Conservation (phyloP, 2,888 invertebrate genomes). For the Caenorhabditis doughertyi region DNA sequence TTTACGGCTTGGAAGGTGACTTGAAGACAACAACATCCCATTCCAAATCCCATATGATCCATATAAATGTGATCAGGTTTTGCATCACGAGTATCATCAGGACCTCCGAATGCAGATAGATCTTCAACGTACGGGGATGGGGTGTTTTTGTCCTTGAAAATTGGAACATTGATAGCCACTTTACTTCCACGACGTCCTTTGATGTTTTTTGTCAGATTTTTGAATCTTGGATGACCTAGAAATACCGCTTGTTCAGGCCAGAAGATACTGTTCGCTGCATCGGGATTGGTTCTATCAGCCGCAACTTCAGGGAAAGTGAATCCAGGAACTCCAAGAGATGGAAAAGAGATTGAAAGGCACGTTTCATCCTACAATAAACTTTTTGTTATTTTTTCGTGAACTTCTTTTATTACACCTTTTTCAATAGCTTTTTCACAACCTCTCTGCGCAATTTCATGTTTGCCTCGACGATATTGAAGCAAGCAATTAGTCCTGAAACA, state of each 20-base stretch:
- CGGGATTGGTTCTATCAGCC: conserved; percentile 87
- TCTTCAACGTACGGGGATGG: conserved; percentile 87
- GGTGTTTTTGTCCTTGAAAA: conserved; percentile 91
- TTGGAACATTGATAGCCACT: conserved; percentile 96
- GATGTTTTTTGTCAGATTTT: conserved; percentile 94
- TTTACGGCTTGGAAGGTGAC: conserved; percentile 91
- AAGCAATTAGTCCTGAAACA: conserved; percentile 87
- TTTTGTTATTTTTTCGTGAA: not conserved
- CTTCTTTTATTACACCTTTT: conserved; percentile 62
- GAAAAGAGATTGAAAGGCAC: conserved; percentile 93
- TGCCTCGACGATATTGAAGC: conserved; percentile 98
- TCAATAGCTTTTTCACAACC: conserved; percentile 85
- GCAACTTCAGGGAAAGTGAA: conserved; percentile 90
- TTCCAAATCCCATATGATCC: conserved; percentile 99
- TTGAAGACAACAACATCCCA: conserved; percentile 89
- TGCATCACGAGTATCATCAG: conserved; percentile 86
- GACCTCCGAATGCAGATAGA: conserved; percentile 81
- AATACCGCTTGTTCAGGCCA: conserved; percentile 96
- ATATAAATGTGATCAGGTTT: conserved; percentile 95
- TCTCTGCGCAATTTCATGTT: conserved; percentile 92
- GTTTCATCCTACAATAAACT: conserved; percentile 87
- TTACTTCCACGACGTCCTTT: conserved; percentile 93
- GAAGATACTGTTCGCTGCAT: conserved; percentile 90
- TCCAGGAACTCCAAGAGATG: conserved; percentile 92
- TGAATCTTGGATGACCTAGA: conserved; percentile 90